phyloP scores from a whole-genome alignment of 2,888 invertebrate genomes.

The Heterodera filipjevi region DNA sequence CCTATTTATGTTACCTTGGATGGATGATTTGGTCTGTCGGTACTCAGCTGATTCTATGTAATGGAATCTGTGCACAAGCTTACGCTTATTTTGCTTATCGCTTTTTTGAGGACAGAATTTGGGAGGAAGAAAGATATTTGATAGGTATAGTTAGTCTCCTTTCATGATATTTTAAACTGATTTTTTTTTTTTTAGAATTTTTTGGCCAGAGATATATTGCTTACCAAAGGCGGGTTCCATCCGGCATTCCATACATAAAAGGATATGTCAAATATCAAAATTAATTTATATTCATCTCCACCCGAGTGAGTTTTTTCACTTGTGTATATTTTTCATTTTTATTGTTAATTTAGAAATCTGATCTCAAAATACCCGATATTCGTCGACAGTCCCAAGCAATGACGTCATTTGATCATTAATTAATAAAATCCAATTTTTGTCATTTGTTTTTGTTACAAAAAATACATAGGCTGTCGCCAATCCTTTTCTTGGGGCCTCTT shows the following conservation, averaged over 20 bases:
- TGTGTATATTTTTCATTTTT: too few species aligned
- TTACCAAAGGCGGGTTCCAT: slow-evolving; percentile 81
- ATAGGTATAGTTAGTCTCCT: slow-evolving; percentile 66
- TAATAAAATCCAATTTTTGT: too few species aligned
- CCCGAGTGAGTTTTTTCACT: too few species aligned
- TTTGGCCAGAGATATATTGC: slow-evolving; percentile 84
- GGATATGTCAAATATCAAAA: slow-evolving; percentile 72
- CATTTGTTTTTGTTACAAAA: too few species aligned
- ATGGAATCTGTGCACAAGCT: slow-evolving; percentile 82
- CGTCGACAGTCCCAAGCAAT: too few species aligned
- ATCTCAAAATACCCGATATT: too few species aligned
- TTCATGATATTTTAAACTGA: background rate
- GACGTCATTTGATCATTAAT: too few species aligned
- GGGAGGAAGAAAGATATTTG: slow-evolving; percentile 80
- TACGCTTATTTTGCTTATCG: slow-evolving; percentile 85
- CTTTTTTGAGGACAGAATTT: slow-evolving; percentile 86
- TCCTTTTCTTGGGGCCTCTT: too few species aligned
- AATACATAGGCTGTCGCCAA: too few species aligned
- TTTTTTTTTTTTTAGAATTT: slow-evolving; percentile 72
- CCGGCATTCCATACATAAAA: slow-evolving; percentile 84
- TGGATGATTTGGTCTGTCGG: slow-evolving; percentile 99
- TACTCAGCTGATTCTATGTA: slow-evolving; percentile 83
- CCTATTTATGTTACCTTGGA: slow-evolving; percentile 42
- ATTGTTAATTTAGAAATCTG: too few species aligned
- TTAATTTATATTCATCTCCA: too few species aligned